Conservation (phyloP, 2,113 vertebrate species). For the Okapia johnstoni region DNA sequence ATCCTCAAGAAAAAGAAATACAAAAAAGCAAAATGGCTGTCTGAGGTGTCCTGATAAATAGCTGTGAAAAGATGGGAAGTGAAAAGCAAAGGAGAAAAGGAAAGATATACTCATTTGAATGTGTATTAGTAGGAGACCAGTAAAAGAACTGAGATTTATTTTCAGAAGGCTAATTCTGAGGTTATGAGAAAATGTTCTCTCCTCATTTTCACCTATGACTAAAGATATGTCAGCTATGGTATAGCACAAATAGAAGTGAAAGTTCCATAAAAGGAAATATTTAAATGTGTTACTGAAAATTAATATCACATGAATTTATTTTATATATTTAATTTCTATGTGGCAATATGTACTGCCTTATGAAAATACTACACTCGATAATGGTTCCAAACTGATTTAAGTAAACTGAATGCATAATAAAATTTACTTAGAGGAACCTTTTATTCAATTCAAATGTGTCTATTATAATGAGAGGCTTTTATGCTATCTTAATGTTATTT, state of each 20-base stretch:
- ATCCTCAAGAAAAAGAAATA: no score
- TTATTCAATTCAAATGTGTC: background rate
- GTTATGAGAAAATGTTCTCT: background rate
- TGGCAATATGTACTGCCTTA: background rate
- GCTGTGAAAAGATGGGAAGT: no score
- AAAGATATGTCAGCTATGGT: background rate
- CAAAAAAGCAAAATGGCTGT: no score
- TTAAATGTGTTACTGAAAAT: conserved; percentile 29
- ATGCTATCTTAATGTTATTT: conserved; percentile 8
- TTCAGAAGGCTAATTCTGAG: background rate
- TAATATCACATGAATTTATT: background rate
- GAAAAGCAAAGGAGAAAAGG: no score
- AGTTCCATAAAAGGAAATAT: conserved; percentile 41
- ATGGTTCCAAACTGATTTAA: background rate
- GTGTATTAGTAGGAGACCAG: background rate
- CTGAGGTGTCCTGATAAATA: no score
- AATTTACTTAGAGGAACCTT: background rate
- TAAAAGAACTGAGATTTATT: background rate
- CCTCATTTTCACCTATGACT: conserved; percentile 27
- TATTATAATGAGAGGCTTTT: background rate
- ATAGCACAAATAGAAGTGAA: conserved; percentile 40
- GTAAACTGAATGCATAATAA: background rate
- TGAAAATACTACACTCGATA: background rate
- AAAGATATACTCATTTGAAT: no score
- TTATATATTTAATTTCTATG: background rate